Evolutionary conservation across 2,113 vertebrate genomes (phyloP).

Genomic region (Apeltes quadracus): DNA sequence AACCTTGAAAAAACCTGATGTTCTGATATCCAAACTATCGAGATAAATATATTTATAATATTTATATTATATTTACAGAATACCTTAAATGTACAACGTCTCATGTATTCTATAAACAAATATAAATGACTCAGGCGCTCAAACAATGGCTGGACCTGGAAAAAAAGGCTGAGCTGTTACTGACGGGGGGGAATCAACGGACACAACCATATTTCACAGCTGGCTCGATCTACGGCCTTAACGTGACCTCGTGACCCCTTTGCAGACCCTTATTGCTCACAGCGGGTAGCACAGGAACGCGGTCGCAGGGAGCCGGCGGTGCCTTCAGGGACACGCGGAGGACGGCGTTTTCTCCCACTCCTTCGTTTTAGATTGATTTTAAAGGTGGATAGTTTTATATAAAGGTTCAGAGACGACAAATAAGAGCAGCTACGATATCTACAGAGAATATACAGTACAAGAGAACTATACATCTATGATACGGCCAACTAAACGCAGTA

Average conservation of each 20-base stretch:
- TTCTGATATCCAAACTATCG: slow-evolving; percentile 77
- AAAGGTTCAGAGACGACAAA: slow-evolving; percentile 63
- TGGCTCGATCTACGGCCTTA: slow-evolving; percentile 11
- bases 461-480: slow-evolving; percentile 60
- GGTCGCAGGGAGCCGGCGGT: slow-evolving; percentile 14
- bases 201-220: slow-evolving; percentile 53
- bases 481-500: slow-evolving; percentile 56
- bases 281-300: slow-evolving; percentile 7
- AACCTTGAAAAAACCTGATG: slow-evolving; percentile 75
- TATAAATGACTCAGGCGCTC: slow-evolving; percentile 89
- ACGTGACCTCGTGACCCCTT: slow-evolving; percentile 1
- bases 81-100: slow-evolving; percentile 92
- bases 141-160: slow-evolving; percentile 39
- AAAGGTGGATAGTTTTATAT: slow-evolving; percentile 43
- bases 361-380: not conserved
- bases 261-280: slow-evolving; percentile 49
- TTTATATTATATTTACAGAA: slow-evolving; percentile 96
- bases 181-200: slow-evolving; percentile 31
- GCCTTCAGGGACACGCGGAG: slow-evolving; percentile 11
- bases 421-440: slow-evolving; percentile 73
- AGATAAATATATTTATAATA: slow-evolving; percentile 86
- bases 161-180: slow-evolving; percentile 38
- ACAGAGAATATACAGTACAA: slow-evolving; percentile 73
- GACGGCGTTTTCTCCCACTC: slow-evolving; percentile 23
- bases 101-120: slow-evolving; percentile 89